Evolutionary conservation across 2,113 vertebrate species (phyloP).

Genomic region (Neogale vison): DNA sequence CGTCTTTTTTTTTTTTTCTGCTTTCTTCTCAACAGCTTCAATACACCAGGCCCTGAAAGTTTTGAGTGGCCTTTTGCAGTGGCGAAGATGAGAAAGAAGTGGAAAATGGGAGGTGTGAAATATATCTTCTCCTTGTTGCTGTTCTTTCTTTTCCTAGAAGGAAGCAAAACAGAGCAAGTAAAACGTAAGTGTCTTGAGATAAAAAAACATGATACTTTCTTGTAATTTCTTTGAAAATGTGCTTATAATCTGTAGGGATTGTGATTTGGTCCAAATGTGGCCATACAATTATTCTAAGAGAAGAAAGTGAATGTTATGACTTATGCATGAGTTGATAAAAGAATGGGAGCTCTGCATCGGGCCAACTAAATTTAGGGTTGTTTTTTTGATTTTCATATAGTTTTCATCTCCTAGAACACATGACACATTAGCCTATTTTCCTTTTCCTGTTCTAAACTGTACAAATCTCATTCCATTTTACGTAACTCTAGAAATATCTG

Average conservation of each 20-base stretch:
- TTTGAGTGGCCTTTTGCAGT: constrained; percentile 52
- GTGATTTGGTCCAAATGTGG: constrained; percentile 51
- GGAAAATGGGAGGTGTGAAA: constrained; percentile 79
- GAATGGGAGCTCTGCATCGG: constrained; percentile 32
- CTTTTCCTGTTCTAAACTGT: constrained; percentile 73
- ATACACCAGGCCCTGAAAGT: constrained; percentile 35
- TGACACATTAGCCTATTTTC: constrained; percentile 76
- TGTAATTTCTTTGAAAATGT: constrained; percentile 62
- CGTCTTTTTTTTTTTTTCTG: constrained; percentile 48
- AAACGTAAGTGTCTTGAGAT: constrained; percentile 86
- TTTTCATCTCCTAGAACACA: constrained; percentile 73
- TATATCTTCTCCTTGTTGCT: constrained; percentile 82
- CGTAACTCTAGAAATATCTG: constrained; percentile 82
- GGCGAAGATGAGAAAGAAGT: constrained; percentile 81
- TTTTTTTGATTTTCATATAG: constrained; percentile 77
- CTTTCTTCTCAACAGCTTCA: constrained; percentile 75
- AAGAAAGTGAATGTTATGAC: constrained; percentile 60
- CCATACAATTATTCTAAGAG: constrained; percentile 20
- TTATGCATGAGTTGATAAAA: constrained; percentile 62
- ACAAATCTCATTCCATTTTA: constrained; percentile 81
- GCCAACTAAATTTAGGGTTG: constrained; percentile 57
- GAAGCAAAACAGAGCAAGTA: constrained; percentile 85
- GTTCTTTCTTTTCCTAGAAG: constrained; percentile 84
- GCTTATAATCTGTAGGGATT: constrained; percentile 41
- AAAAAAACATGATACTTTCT: constrained; percentile 45